These are phyloP conservation scores for Eupithecia centaureata DNA, from an alignment of 2,888 invertebrate species.

Conservation along the genomic window DNA sequence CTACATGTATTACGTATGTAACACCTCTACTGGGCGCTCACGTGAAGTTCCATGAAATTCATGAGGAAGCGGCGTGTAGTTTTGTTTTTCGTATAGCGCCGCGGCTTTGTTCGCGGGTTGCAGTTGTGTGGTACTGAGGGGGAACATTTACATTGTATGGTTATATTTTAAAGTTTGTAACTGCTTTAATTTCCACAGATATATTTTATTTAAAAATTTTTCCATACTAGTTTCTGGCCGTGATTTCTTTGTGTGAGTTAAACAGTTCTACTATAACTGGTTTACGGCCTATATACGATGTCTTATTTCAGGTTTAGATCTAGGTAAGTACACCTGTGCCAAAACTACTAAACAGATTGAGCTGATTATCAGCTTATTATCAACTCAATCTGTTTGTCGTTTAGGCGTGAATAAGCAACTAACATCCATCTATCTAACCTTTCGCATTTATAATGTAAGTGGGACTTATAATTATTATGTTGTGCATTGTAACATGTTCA, in stretches of 20 bases:
- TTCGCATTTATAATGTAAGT: too few species aligned
- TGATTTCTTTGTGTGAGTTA: neutral
- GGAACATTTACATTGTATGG: slow-evolving; percentile 3
- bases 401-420: too few species aligned
- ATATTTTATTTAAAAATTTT: neutral
- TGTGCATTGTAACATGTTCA: too few species aligned
- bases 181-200: neutral
- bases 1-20: neutral
- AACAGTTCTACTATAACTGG: neutral
- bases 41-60: slow-evolving; percentile 42
- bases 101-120: neutral
- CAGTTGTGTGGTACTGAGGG: neutral
- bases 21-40: slow-evolving; percentile 27
- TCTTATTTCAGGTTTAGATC: too few species aligned
- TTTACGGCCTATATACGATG: neutral
- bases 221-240: neutral
- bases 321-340: too few species aligned
- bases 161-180: neutral
- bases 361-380: too few species aligned
- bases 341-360: too few species aligned
- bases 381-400: too few species aligned
- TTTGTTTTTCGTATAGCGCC: slow-evolving; percentile 7
- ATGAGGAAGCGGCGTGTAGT: slow-evolving; percentile 36
- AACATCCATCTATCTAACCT: too few species aligned
- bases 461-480: neutral